Evolutionary conservation across 2,113 vertebrate species (phyloP).

Genomic region (Pogonocichla stellata): DNA sequence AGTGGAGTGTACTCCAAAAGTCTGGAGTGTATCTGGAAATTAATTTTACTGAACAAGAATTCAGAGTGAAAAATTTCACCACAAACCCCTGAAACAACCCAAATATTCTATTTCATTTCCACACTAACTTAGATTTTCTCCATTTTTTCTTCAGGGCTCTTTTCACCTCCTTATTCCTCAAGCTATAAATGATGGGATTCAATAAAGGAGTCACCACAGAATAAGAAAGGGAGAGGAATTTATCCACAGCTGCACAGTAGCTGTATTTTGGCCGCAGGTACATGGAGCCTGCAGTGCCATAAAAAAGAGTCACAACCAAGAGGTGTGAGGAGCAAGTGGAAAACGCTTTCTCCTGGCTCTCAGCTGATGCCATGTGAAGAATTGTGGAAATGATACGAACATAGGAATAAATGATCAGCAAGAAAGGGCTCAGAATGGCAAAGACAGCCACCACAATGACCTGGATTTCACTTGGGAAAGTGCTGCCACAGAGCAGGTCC

Average conservation of each 20-base stretch:
- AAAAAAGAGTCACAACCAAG: background rate
- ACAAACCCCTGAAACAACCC: background rate
- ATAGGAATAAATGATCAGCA: background rate
- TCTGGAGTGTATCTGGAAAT: background rate
- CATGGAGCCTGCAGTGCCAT: background rate
- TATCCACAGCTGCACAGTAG: background rate
- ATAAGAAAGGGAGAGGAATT: background rate
- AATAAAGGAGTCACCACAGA: background rate
- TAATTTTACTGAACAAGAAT: background rate
- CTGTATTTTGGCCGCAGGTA: background rate
- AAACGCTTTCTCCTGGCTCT: background rate
- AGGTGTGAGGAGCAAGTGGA: background rate
- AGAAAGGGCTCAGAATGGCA: background rate
- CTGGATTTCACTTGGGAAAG: background rate
- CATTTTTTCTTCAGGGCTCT: background rate
- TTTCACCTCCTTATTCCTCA: background rate
- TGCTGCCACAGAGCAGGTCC: background rate
- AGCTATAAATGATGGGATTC: background rate
- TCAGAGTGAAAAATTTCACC: background rate
- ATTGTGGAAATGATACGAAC: background rate
- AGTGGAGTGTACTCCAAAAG: too few species aligned
- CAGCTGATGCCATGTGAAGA: background rate
- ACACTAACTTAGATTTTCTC: background rate
- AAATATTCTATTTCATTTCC: background rate
- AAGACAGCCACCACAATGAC: background rate